phyloP scores from a whole-genome alignment of 2,113 vertebrate genomes.

The Cyprinodon variegatus region DNA sequence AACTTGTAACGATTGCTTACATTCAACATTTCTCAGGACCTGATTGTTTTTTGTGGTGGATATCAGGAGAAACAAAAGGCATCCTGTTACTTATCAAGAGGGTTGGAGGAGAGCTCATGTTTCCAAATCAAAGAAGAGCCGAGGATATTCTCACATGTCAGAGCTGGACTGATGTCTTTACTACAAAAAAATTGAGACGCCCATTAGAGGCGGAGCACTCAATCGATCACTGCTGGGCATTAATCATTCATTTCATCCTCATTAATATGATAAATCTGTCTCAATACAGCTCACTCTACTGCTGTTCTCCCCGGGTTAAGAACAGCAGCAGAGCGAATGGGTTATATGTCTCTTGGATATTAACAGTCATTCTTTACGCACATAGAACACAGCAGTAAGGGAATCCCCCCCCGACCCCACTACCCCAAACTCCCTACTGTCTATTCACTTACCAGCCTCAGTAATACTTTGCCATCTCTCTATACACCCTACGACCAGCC shows the following conservation, averaged over 20 bases:
- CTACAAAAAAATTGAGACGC: slow-evolving; percentile 35
- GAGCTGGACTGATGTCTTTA: slow-evolving; percentile 35
- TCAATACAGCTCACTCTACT: slow-evolving; percentile 18
- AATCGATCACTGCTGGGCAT: slow-evolving; percentile 53
- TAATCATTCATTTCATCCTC: slow-evolving; percentile 66
- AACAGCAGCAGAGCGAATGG: slow-evolving; percentile 46
- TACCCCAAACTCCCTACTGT: slow-evolving; percentile 14
- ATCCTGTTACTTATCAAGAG: slow-evolving; percentile 44
- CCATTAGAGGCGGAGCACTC: slow-evolving; percentile 42
- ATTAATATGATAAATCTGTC: slow-evolving; percentile 70
- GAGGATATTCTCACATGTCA: slow-evolving; percentile 19
- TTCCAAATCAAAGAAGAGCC: slow-evolving; percentile 46
- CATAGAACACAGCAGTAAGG: slow-evolving; percentile 53
- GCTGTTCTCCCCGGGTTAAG: slow-evolving; percentile 18
- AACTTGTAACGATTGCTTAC: slow-evolving; percentile 29
- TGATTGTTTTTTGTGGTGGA: slow-evolving; percentile 22
- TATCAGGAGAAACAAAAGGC: not conserved
- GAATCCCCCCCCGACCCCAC: slow-evolving; percentile 43
- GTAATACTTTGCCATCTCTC: slow-evolving; percentile 34
- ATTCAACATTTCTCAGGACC: slow-evolving; percentile 35
- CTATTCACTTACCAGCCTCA: slow-evolving; percentile 9
- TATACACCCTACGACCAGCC: slow-evolving; percentile 28
- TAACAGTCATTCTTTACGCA: slow-evolving; percentile 63
- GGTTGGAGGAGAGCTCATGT: slow-evolving; percentile 16
- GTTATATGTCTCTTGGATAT: slow-evolving; percentile 54